Evolutionary conservation across 35 echinoderm and acorn worm genomes (phyloP).

Genomic region (Amphiura filiformis): DNA sequence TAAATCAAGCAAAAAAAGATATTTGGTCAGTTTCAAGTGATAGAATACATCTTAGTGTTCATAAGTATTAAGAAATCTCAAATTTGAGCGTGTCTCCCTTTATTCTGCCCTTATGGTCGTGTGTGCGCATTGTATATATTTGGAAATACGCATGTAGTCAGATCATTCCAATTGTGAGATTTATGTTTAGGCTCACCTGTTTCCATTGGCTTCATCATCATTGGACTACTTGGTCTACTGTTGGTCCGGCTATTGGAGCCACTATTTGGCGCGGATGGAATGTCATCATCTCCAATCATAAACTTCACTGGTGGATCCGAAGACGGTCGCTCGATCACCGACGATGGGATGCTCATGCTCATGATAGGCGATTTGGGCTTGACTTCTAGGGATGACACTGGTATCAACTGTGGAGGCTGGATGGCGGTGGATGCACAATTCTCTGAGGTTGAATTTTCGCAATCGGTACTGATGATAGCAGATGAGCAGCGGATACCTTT

Average conservation of each 20-base stretch:
- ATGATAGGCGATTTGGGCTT: constrained; percentile 16
- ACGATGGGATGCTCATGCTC: constrained; percentile 33
- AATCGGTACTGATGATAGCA: not conserved
- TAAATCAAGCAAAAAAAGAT: too few relatives aligned
- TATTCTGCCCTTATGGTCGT: too few relatives aligned
- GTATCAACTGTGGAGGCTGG: constrained; percentile 30
- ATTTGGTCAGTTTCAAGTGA: too few relatives aligned
- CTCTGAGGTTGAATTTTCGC: not conserved
- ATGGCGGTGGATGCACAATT: not conserved
- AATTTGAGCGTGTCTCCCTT: too few relatives aligned
- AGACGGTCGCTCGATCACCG: constrained; percentile 50
- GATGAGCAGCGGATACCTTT: not conserved
- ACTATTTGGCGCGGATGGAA: constrained; percentile 19
- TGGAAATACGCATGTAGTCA: too few relatives aligned
- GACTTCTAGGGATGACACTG: not conserved
- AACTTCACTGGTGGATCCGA: constrained; percentile 64
- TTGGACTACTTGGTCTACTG: not conserved
- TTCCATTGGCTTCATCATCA: not conserved
- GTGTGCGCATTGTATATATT: too few relatives aligned
- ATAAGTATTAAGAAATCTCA: too few relatives aligned
- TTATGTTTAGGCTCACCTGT: too few relatives aligned
- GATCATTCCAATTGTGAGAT: too few relatives aligned
- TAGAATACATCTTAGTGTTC: too few relatives aligned
- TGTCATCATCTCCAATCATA: constrained; percentile 79
- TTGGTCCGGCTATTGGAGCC: not conserved